phyloP scores from a whole-genome alignment of 1,140 invertebrate genomes.

The Heliconius nattereri region DNA sequence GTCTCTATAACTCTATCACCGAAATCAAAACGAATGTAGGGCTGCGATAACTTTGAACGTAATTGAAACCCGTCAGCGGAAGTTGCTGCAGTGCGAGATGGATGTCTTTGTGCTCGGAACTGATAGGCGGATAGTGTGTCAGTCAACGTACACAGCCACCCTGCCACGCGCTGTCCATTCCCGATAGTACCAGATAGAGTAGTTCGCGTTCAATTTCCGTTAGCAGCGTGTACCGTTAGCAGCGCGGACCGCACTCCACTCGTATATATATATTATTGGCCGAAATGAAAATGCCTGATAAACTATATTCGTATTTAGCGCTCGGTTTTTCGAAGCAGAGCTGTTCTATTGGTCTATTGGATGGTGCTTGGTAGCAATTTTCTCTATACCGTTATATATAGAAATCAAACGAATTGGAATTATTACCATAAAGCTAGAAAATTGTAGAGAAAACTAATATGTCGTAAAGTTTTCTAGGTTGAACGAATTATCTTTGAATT shows the following conservation, averaged over 20 bases:
- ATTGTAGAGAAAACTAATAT: slow-evolving; percentile 2
- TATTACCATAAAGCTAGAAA: neutral
- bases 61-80: slow-evolving; percentile 67
- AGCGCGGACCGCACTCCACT: slow-evolving; percentile 43
- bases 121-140: slow-evolving; percentile 68
- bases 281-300: slow-evolving; percentile 47
- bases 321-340: slow-evolving; percentile 24
- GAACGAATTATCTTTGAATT: neutral
- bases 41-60: slow-evolving; percentile 44
- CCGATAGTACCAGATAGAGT: slow-evolving; percentile 59
- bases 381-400: slow-evolving; percentile 1
- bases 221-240: slow-evolving; percentile 51
- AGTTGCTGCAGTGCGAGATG: slow-evolving; percentile 55
- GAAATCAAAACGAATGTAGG: slow-evolving; percentile 37
- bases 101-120: slow-evolving; percentile 64
- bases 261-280: slow-evolving; percentile 52
- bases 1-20: slow-evolving; percentile 19
- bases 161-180: slow-evolving; percentile 50
- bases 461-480: neutral
- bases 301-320: slow-evolving; percentile 34
- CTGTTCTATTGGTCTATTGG: neutral
- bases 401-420: neutral
- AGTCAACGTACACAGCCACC: slow-evolving; percentile 54
- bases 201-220: slow-evolving; percentile 73
- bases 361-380: neutral